Evolutionary conservation across 2,113 vertebrate genomes (phyloP), one percentile per base, ranked within the genome.

Genomic region (Sinocyclocheilus anophthalmus): DNA sequence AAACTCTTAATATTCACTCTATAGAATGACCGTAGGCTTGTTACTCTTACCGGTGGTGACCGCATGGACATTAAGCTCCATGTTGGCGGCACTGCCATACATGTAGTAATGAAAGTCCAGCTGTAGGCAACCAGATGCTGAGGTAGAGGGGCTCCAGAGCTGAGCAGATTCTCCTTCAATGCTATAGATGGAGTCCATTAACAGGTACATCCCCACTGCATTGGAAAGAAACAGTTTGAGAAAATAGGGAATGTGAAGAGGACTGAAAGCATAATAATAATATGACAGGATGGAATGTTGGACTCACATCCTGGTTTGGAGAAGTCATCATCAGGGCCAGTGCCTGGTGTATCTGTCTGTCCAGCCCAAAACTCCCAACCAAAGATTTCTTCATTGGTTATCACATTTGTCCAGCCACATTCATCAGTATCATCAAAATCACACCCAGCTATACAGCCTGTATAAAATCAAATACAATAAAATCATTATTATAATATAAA

Each of bases 221-320:
- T 48, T 48, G 11, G 45, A 48, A 12, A 48, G 10, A 12, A 48
- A 48, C 45, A 48, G 45, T 48, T 48, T 48, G 45, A 12, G 53
- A 39, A 84, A 1, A 48, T 7, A 59, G n/a, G 7, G 14, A 70
- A 63, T 5, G 7, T 65, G 33, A 2, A 67, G 42, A 57, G 5
- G 4, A 76, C 39, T 30, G 12, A 67, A 65, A n/a, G 16, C 2
- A 48, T 33, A 33, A 3, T 33, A 33, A 33, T 33, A 24, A 22
- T 59, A 4, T 45, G 14, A 33, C 12, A 79, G 8, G 2, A 3
- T 63, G 16, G 11, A 50, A 86, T n/a, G 45, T 8, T 70, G 18
- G 7, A 85, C 93, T 93, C 90, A 96, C 96, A 39, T 48, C 95
- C 95, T 83, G 96, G 96, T 91, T 90, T 95, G 24, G 96, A 96